Evolutionary conservation across 2,888 invertebrate genomes (phyloP), one percentile per base, ranked within the genome.

Genomic region (Clitarchus hookeri): DNA sequence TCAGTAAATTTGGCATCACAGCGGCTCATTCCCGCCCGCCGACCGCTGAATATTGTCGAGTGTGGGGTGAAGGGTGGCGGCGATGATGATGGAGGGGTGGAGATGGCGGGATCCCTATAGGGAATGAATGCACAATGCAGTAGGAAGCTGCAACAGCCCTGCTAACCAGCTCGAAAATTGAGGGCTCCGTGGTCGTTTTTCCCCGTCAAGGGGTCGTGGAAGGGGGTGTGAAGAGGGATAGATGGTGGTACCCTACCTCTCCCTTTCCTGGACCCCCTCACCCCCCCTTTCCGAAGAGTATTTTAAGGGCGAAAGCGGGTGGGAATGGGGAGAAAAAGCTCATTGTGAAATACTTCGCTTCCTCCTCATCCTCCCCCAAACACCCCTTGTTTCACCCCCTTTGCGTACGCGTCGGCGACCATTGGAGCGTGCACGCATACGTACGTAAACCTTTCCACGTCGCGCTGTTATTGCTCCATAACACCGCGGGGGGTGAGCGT

Each of bases 111-210:
- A 8, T 16, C 53, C 12, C 13, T 12, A 12, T 53, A 53, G 53
- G n/a, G 65, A 23, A 65, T 65, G 65, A 48, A 65, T 65, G 65
- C 65, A 65, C 65, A 65, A 65, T 65, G 65, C 65, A 65, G 65
- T 65, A 65, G 65, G 65, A 65, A 65, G 65, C 65, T 65, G 65
- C 65, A 65, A 65, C 65, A 65, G 65, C 65, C 65, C 23, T 65
- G 65, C 65, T 65, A 65, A 65, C 65, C 65, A 65, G 65, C 65
- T 65, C 65, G 65, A 65, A 65, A 65, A 65, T 65, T 65, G 65
- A 65, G 65, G 65, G 23, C 65, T 65, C 8, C 65, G 65, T n/a
- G 65, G 65, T 65, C 65, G 65, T 65, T 65, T 65, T 65, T 65
- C 19, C 65, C 48, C 65, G 23, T 1, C 65, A n/a, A 23, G 65